phyloP scores from a whole-genome alignment of 2,797 vertebrate species.

The Ciconia nigra region DNA sequence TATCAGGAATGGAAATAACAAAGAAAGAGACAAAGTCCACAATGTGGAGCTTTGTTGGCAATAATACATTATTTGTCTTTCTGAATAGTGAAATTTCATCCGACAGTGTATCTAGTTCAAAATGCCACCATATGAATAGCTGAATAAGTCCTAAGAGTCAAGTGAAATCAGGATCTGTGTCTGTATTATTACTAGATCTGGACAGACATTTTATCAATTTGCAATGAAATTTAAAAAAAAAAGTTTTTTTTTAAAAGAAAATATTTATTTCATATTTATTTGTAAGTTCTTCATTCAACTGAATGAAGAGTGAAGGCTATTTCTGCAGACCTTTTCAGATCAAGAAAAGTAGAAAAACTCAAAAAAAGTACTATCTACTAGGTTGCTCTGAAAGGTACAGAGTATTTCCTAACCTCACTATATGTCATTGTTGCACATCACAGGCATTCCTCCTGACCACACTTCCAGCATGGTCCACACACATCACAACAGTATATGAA shows the following conservation, averaged over 20 bases:
- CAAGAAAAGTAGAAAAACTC: background rate
- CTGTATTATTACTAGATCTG: background rate
- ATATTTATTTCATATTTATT: background rate
- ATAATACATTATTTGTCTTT: background rate
- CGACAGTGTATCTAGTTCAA: background rate
- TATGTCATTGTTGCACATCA: background rate
- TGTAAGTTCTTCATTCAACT: background rate
- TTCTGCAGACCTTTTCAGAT: background rate
- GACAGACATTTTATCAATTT: background rate
- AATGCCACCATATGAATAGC: background rate
- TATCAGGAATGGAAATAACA: background rate
- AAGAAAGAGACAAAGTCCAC: background rate
- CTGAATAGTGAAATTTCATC: background rate
- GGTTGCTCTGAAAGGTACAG: background rate
- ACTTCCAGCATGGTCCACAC: background rate
- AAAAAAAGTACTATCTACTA: background rate
- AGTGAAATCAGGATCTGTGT: background rate
- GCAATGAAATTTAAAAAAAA: background rate
- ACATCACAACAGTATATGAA: background rate
- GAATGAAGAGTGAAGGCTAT: background rate
- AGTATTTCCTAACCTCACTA: background rate
- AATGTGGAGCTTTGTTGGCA: background rate
- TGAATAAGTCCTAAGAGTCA: background rate
- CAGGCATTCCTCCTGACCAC: background rate
- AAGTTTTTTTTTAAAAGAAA: background rate